Evolutionary conservation across 2,113 vertebrate genomes (phyloP).

Genomic region (Eira barbara): DNA sequence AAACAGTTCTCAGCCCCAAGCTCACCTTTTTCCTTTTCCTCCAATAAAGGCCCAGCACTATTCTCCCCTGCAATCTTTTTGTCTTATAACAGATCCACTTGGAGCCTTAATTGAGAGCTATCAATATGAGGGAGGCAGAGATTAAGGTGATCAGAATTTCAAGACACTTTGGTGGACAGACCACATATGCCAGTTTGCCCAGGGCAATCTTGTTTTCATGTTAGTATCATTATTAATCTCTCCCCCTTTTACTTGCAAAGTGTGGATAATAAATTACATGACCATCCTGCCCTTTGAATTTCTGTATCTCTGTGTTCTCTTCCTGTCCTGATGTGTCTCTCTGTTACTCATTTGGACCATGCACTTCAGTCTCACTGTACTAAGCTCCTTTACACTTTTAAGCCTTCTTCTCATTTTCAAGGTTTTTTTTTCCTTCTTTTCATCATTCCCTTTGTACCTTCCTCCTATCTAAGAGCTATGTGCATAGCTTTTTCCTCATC

Average conservation of each 20-base stretch:
- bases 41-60: no score
- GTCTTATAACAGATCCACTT: not conserved
- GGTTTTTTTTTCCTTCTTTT: not conserved
- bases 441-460: not conserved
- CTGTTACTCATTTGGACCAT: not conserved
- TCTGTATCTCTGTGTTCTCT: not conserved
- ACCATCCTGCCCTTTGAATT: not conserved
- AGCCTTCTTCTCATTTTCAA: not conserved
- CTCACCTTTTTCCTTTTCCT: not conserved
- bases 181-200: not conserved
- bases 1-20: not conserved
- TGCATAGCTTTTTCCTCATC: not conserved
- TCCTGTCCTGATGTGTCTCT: not conserved
- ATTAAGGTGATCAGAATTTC: not conserved
- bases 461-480: not conserved
- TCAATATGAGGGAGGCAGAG: not conserved
- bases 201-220: not conserved
- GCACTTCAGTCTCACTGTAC: not conserved
- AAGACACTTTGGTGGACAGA: not conserved
- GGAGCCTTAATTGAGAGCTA: not conserved
- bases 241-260: not conserved
- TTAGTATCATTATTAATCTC: not conserved
- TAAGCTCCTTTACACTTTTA: not conserved
- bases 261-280: not conserved
- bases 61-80: fast-evolving